These are phyloP conservation scores for Carassius carassius DNA, from an alignment of 2,113 vertebrate species.

Conservation along the genomic window DNA sequence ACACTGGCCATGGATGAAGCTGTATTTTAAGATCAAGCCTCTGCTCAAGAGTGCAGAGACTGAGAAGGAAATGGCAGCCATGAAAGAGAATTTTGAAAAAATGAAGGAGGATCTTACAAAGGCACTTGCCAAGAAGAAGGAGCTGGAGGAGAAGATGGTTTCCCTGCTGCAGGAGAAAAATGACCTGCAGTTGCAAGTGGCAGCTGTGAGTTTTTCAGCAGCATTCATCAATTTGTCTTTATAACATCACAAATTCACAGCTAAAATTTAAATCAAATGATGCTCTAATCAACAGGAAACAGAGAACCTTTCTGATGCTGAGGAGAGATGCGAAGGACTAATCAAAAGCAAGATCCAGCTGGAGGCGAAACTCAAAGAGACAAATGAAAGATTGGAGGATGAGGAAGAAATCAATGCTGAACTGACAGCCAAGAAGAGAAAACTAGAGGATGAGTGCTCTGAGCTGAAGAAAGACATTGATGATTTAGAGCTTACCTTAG, in stretches of 20 bases:
- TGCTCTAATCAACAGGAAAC: constrained; percentile 38
- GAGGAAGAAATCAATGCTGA: constrained; percentile 63
- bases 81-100: constrained; percentile 85
- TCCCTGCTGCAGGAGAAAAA: constrained; percentile 75
- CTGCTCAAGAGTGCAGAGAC: constrained; percentile 80
- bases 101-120: constrained; percentile 85
- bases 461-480: constrained; percentile 58
- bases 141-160: constrained; percentile 79
- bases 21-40: constrained; percentile 80
- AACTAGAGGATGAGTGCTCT: constrained; percentile 56
- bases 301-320: constrained; percentile 55
- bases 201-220: constrained; percentile 45
- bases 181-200: constrained; percentile 71
- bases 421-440: constrained; percentile 54
- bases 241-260: neutral
- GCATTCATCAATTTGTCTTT: neutral
- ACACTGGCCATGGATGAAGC: constrained; percentile 82
- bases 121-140: constrained; percentile 74
- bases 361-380: constrained; percentile 52
- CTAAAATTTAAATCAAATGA: neutral
- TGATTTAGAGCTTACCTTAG: constrained; percentile 55
- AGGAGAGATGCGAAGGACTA: constrained; percentile 56
- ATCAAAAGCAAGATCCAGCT: constrained; percentile 57
- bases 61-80: constrained; percentile 78
- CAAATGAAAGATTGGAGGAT: constrained; percentile 50